Evolutionary conservation across 2,888 invertebrate genomes (phyloP), one percentile per base, ranked within the genome.

Genomic region (Troides aeacus): DNA sequence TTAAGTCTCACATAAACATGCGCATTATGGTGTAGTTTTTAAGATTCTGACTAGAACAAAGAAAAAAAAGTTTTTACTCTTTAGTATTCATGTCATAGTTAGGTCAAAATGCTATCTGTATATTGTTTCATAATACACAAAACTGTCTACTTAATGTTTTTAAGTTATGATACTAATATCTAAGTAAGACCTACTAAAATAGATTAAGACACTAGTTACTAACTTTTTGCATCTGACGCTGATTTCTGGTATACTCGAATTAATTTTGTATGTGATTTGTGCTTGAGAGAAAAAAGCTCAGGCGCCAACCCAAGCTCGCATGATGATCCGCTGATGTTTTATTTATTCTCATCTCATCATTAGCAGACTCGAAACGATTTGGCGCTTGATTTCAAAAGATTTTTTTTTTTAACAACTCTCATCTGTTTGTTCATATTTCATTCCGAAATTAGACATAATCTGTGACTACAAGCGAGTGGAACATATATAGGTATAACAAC

Each of bases 271-370:
- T 53, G n/a, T 18, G n/a, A n/a, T 53, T n/a, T n/a, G 5, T n/a
- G 57, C 6, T 1, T 23, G 23, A 58, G 57, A 23, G 23, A 7
- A 58, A 58, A 58, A 58, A 23, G 3, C 21, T 58, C 23, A 4
- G 60, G 36, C 39, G 36, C 53, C 36, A 6, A 42, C 56, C 62
- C 39, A n/a, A 30, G 21, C 36, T 36, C 50, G 30, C 10, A 61
- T 36, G 36, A 67, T 42, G 24, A 62, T 56, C 65, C 18, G 18
- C 36, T 42, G 39, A 21, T 42, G 61, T 66, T 56, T 67, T 62
- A 62, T 57, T 67, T 62, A 39, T 67, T 53, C 30, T 60, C 50
- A 60, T 66, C 57, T n/a, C 62, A 56, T 67, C 67, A 67, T 67
- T 62, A 67, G 66, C 39, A 42, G 30, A 68, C 24, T 62, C 3